Percentiles rank a stretch among this genome's conserved stretches.
Evolutionary conservation across 1,140 invertebrate species (phyloP).

Genomic region (Goniozus legneri): DNA sequence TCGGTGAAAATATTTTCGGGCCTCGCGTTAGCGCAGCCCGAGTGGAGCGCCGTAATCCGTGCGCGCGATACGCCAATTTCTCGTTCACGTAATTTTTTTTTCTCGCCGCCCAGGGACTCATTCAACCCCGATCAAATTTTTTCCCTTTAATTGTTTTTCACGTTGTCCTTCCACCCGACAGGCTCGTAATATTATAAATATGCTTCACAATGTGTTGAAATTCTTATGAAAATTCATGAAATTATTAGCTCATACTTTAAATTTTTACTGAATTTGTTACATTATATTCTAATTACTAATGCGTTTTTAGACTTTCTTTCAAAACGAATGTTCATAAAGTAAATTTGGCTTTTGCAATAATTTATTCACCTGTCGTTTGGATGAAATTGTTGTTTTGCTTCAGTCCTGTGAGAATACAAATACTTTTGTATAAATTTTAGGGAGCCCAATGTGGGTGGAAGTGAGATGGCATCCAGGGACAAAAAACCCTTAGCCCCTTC

Average conservation of each 20-base stretch:
- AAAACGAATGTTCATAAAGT: too few species aligned
- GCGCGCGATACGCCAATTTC: conserved; percentile 45
- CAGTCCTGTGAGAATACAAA: too few species aligned
- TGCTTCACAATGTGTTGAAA: not conserved
- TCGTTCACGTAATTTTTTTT: conserved; percentile 52
- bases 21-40: conserved; percentile 13
- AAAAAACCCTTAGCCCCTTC: conserved; percentile 54
- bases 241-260: too few species aligned
- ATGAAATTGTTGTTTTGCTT: conserved; percentile 2
- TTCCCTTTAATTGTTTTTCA: not conserved
- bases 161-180: too few species aligned
- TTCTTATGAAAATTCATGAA: not conserved
- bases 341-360: too few species aligned
- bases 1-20: conserved; percentile 35
- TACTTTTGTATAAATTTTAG: conserved; percentile 30
- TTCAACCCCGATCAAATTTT: conserved; percentile 24
- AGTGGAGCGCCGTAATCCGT: conserved; percentile 26
- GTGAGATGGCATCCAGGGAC: conserved; percentile 58
- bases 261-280: too few species aligned
- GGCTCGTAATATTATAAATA: not conserved
- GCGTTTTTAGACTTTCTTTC: too few species aligned
- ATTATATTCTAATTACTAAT: too few species aligned
- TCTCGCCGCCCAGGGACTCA: conserved; percentile 35
- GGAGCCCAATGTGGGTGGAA: conserved; percentile 56
- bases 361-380: not conserved